Evolutionary conservation across 1,140 invertebrate species (phyloP).

Genomic region (Spodoptera frugiperda): DNA sequence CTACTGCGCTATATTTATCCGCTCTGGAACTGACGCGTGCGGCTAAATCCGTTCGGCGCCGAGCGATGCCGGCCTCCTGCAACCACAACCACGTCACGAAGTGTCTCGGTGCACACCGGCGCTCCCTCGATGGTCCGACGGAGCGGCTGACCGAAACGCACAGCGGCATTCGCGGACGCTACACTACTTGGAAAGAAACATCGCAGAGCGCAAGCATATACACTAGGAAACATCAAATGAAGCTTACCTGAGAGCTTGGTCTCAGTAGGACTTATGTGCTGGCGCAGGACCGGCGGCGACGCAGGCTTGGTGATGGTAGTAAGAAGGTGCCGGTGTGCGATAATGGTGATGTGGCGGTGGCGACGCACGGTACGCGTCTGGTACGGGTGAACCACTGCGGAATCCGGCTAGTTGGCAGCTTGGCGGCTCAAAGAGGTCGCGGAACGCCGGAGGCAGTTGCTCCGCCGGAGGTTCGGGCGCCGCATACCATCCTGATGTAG

Average conservation of each 20-base stretch:
- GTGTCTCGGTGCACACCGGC: slow-evolving; percentile 61
- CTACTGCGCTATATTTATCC: slow-evolving; percentile 84
- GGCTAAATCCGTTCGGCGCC: slow-evolving; percentile 83
- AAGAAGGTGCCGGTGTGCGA: slow-evolving; percentile 81
- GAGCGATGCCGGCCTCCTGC: slow-evolving; percentile 80
- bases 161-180: slow-evolving; percentile 74
- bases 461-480: slow-evolving; percentile 86
- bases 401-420: slow-evolving; percentile 88
- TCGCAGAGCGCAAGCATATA: slow-evolving; percentile 67
- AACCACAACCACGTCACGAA: slow-evolving; percentile 83
- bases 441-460: slow-evolving; percentile 77
- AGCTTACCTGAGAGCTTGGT: slow-evolving; percentile 74
- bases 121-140: slow-evolving; percentile 64
- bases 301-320: slow-evolving; percentile 87
- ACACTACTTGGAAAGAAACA: slow-evolving; percentile 52
- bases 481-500: slow-evolving; percentile 87
- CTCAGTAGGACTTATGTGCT: slow-evolving; percentile 83
- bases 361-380: slow-evolving; percentile 84
- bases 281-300: slow-evolving; percentile 77
- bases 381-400: slow-evolving; percentile 84
- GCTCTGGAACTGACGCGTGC: slow-evolving; percentile 79
- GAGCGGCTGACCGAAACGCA: slow-evolving; percentile 70
- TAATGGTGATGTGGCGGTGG: slow-evolving; percentile 79
- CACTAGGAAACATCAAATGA: slow-evolving; percentile 30
- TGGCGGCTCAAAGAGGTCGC: slow-evolving; percentile 81